Evolutionary conservation across 2,113 vertebrate species (phyloP), one percentile per base, ranked within the genome.

Genomic region (Anoplopoma fimbria): DNA sequence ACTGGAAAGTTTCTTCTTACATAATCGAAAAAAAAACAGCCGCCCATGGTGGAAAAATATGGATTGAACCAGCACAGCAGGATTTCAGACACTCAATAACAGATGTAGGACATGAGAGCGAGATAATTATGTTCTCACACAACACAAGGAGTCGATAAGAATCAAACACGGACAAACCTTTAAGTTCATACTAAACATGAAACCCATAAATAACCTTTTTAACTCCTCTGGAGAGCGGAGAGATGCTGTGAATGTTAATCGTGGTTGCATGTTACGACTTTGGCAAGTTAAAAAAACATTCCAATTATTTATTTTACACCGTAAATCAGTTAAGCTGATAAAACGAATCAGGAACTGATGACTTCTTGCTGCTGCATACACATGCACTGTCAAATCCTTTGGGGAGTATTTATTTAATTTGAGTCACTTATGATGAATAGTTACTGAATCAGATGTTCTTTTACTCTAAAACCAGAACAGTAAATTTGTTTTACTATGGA

Each of bases 21-120:
- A 21, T 10, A 51, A 77, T 40, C 15, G 17, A 36, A 45, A 31
- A n/a, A 13, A 55, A 65, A 51, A 29, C 21, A 62, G 62, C 27
- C 13, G 6, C 9, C 27, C 1, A 49, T 6, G 2, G 6, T 60
- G n/a, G 23, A 10, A 75, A 65, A 49, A 17, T 45, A 19, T 64
- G 7, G 12, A 58, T 23, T 62, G 29, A 87, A 69, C 62, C 1
- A 7, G 23, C 34, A 49, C 67, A 75, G 81, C n/a, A 67, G 75
- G 79, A 87, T 57, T 81, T 87, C 86, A 93, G 89, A 92, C 85
- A 67, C 75, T 84, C 63, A 89, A 83, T 63, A 72, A 69, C 61
- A 69, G 70, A 81, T 38, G 6, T 4, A 25, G 23, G 40, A 60
- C n/a, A 33, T 1, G 23, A 65, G 67, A 71, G 42, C 68, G 42